Evolutionary conservation across 1,140 invertebrate genomes (phyloP).

Genomic region (Zophobas atratus): DNA sequence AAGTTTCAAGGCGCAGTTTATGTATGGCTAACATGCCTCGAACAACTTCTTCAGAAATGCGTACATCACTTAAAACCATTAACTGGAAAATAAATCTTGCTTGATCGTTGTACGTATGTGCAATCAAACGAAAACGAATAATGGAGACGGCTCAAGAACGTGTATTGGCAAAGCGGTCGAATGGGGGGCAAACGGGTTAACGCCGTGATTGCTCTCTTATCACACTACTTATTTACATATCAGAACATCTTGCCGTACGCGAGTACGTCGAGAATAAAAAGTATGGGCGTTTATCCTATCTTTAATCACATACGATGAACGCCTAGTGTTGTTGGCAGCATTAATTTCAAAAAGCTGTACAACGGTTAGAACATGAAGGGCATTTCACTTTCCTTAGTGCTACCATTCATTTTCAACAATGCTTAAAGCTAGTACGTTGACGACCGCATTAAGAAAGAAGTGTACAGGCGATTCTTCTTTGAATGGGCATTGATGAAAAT

Average conservation of each 20-base stretch:
- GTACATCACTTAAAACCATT: conserved; percentile 40
- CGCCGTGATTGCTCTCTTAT: conserved; percentile 37
- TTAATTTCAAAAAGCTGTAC: conserved; percentile 3
- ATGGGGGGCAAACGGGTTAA: conserved; percentile 31
- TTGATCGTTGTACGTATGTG: background rate
- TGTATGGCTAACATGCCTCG: background rate
- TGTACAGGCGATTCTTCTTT: conserved; percentile 30
- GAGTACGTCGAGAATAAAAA: conserved; percentile 31
- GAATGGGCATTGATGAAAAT: conserved; percentile 43
- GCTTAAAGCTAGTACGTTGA: background rate
- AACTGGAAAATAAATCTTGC: conserved; percentile 40
- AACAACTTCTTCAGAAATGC: conserved; percentile 46
- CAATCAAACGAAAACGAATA: conserved; percentile 16
- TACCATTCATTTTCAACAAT: conserved; percentile 16
- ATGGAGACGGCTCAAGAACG: conserved; percentile 3
- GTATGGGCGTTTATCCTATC: conserved; percentile 12
- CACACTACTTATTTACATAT: conserved; percentile 45
- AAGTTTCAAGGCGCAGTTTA: background rate
- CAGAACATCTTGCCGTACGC: conserved; percentile 40
- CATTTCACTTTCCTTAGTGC: conserved; percentile 13
- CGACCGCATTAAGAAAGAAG: conserved; percentile 23
- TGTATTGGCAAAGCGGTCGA: conserved; percentile 29
- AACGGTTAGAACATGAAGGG: conserved; percentile 11
- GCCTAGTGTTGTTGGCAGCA: background rate
- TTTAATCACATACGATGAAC: conserved; percentile 31